Conservation (phyloP, 2,888 invertebrate genomes). For the Drosophila subsilvestris region DNA sequence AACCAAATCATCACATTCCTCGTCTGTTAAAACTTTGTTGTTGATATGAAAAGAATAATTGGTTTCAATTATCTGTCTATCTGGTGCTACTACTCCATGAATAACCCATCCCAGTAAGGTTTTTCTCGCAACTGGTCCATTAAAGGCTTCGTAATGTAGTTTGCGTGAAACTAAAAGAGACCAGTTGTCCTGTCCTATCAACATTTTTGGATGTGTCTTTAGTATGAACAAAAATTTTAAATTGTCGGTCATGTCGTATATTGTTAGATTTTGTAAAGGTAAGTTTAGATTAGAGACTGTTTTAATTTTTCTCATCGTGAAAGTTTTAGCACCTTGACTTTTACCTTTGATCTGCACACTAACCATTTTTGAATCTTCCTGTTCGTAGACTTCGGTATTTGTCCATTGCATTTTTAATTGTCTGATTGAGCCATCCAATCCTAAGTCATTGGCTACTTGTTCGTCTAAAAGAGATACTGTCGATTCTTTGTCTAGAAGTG, state of each 20-base stretch:
- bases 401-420: constrained; percentile 7
- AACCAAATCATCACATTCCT: too few species aligned
- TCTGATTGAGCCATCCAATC: background rate
- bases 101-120: too few species aligned
- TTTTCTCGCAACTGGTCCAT: too few species aligned
- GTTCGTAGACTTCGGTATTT: constrained; percentile 2
- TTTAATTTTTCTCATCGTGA: constrained; percentile 7
- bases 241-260: background rate
- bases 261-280: background rate
- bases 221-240: too few species aligned
- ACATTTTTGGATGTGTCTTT: too few species aligned
- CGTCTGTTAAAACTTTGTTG: too few species aligned
- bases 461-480: constrained; percentile 7
- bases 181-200: too few species aligned
- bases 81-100: too few species aligned
- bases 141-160: too few species aligned
- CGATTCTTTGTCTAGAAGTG: constrained; percentile 10
- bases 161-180: too few species aligned
- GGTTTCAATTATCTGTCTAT: too few species aligned
- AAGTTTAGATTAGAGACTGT: background rate
- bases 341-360: constrained; percentile 1
- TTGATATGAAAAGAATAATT: too few species aligned
- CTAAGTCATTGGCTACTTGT: background rate
- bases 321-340: background rate
- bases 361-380: constrained; percentile 8